phyloP scores from a whole-genome alignment of 2,888 invertebrate species.

The Griposia aprilina region DNA sequence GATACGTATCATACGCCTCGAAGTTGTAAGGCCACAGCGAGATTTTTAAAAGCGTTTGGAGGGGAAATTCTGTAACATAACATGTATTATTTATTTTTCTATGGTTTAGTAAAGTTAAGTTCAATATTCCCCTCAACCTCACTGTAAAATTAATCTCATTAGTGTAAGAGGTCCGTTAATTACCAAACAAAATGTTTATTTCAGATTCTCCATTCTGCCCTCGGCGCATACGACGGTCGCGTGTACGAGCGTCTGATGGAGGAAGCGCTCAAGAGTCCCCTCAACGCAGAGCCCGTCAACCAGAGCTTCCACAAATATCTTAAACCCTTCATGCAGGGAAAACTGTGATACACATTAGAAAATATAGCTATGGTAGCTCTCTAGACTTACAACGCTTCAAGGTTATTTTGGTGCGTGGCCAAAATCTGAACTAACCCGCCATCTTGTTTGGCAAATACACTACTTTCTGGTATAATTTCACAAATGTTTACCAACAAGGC shows the following conservation, averaged over 20 bases:
- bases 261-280: constrained; percentile 95
- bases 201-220: constrained; percentile 92
- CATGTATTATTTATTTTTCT: not conserved
- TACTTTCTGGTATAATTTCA: not conserved
- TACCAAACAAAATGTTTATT: constrained; percentile 15
- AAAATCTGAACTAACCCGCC: not conserved
- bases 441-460: not conserved
- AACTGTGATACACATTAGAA: constrained; percentile 87
- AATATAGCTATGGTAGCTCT: constrained; percentile 35
- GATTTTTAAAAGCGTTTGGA: not conserved
- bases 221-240: constrained; percentile 96
- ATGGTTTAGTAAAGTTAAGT: not conserved
- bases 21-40: not conserved
- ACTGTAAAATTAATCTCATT: not conserved
- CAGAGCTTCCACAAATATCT: constrained; percentile 93
- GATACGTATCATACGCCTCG: not conserved
- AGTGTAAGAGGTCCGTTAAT: too few relatives aligned
- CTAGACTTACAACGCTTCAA: constrained; percentile 9
- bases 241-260: constrained; percentile 95
- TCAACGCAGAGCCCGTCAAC: constrained; percentile 95
- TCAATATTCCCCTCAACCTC: not conserved
- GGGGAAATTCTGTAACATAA: not conserved
- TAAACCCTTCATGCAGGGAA: constrained; percentile 95
- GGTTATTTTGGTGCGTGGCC: not conserved
- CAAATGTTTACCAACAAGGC: not conserved